These are phyloP conservation scores for Loriculus beryllinus DNA, from an alignment of 2,797 vertebrate species.

Conservation along the genomic window DNA sequence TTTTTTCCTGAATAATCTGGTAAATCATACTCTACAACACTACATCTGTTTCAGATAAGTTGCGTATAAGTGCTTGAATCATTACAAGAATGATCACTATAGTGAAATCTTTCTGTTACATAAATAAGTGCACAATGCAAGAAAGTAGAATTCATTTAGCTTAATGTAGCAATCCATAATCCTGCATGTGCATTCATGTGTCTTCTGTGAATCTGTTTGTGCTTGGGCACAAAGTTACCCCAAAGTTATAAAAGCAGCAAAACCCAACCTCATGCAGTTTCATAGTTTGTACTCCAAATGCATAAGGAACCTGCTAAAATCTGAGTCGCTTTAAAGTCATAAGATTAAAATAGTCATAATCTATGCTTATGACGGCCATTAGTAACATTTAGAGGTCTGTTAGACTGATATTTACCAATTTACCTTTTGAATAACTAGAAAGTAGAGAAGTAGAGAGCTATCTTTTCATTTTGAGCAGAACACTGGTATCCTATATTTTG, in stretches of 20 bases:
- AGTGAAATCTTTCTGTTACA: neutral
- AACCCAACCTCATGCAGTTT: neutral
- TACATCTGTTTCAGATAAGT: neutral
- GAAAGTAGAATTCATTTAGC: neutral
- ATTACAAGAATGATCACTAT: neutral
- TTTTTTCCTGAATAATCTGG: neutral
- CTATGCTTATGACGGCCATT: neutral
- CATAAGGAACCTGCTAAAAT: neutral
- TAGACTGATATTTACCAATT: neutral
- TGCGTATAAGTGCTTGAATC: neutral
- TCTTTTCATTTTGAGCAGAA: neutral
- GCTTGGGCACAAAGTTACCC: neutral
- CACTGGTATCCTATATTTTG: neutral
- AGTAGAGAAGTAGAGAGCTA: neutral
- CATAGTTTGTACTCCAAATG: neutral
- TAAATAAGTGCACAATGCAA: neutral
- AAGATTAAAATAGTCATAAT: neutral
- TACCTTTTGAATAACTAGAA: neutral
- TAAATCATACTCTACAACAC: neutral
- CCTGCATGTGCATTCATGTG: neutral
- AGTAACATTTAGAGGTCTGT: neutral
- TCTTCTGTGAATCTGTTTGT: neutral
- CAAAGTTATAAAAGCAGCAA: neutral
- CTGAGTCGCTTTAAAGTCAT: neutral
- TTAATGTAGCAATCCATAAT: neutral